A percentile compares a stretch with the other conserved stretches of the same genome.
phyloP scores from a whole-genome alignment of 2,888 invertebrate species.

The Machimus atricapillus region DNA sequence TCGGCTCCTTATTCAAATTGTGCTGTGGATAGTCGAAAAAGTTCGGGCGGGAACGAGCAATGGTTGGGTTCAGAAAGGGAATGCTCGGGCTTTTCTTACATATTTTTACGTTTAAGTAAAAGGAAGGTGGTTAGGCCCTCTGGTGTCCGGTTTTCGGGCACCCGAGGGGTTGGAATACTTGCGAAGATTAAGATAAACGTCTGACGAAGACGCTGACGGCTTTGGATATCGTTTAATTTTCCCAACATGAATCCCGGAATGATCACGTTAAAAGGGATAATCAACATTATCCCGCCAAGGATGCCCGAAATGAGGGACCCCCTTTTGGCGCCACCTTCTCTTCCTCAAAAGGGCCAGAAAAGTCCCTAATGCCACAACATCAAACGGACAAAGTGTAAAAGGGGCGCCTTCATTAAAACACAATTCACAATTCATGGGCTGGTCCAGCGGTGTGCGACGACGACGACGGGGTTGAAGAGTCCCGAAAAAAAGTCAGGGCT shows the following conservation, averaged over 20 bases:
- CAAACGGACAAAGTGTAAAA: constrained; percentile 38
- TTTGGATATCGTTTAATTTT: constrained; percentile 34
- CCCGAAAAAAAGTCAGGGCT: not conserved
- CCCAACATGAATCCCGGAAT: constrained; percentile 26
- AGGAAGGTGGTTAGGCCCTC: not conserved
- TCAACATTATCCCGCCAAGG: constrained; percentile 33
- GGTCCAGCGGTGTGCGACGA: not conserved
- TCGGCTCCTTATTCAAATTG: not conserved
- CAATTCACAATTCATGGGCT: constrained; percentile 29
- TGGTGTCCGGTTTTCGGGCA: not conserved
- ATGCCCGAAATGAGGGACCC: constrained; percentile 22
- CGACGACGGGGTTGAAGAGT: not conserved
- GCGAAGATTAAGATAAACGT: constrained; percentile 25
- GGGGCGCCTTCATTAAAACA: constrained; percentile 39
- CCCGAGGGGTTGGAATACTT: not conserved
- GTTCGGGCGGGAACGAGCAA: not conserved
- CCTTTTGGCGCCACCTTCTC: not conserved
- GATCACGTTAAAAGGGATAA: constrained; percentile 34
- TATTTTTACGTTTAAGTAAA: not conserved
- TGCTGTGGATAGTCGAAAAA: not conserved
- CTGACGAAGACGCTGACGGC: constrained; percentile 13
- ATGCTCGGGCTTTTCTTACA: not conserved
- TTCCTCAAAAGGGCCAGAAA: constrained; percentile 9
- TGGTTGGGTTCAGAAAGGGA: not conserved
- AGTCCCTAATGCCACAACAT: constrained; percentile 14